These are phyloP conservation scores for Paramuricea clavata DNA, from an alignment of 92 coral and sea anemone genomes.

Conservation along the genomic window DNA sequence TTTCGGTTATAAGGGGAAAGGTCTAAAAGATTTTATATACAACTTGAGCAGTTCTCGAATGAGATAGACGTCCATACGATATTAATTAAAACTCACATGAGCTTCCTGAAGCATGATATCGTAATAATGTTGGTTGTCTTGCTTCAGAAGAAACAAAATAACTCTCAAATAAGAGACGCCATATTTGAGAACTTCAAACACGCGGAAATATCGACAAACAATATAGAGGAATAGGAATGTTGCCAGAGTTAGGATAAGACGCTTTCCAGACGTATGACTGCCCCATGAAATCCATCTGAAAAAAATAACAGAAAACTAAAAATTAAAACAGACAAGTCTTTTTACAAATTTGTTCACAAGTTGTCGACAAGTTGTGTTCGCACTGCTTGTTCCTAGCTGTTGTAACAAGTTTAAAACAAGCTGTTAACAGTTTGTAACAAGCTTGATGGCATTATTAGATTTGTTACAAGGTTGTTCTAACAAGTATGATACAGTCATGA, in stretches of 20 bases:
- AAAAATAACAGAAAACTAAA: background rate
- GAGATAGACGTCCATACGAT: background rate
- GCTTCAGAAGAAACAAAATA: slow-evolving; percentile 14
- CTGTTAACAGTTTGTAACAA: too few relatives aligned
- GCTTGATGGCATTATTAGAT: too few relatives aligned
- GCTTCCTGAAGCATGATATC: slow-evolving; percentile 42
- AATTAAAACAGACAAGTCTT: background rate
- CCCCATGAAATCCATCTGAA: slow-evolving; percentile 10
- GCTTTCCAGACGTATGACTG: background rate
- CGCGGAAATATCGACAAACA: background rate
- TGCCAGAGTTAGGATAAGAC: background rate
- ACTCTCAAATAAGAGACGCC: slow-evolving; percentile 33
- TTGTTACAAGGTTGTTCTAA: too few relatives aligned
- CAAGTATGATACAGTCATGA: too few relatives aligned
- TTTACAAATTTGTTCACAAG: too few relatives aligned
- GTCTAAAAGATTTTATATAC: too few relatives aligned
- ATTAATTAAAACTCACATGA: background rate
- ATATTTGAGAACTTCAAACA: slow-evolving; percentile 5
- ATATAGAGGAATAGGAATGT: background rate
- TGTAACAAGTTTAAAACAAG: too few relatives aligned
- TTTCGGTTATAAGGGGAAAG: too few relatives aligned
- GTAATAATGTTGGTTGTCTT: slow-evolving; percentile 45
- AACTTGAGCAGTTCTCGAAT: too few relatives aligned
- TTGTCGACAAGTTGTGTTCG: too few relatives aligned
- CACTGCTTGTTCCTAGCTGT: too few relatives aligned